phyloP scores from a whole-genome alignment of 2,113 vertebrate genomes.

The Psammodynastes pulverulentus region DNA sequence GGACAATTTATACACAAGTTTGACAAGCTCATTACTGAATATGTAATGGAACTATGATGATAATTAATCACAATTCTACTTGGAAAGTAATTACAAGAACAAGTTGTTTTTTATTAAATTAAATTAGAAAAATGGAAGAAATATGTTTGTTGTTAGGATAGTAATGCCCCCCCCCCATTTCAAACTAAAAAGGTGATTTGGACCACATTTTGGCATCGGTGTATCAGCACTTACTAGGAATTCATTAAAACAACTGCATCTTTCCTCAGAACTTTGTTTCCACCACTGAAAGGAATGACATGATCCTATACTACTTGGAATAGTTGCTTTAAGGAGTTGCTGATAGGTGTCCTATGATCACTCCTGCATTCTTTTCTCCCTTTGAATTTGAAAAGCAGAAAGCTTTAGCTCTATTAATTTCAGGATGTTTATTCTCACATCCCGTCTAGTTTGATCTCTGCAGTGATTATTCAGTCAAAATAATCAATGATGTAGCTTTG shows the following conservation, averaged over 20 bases:
- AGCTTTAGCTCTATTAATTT: background rate
- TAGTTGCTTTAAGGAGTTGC: background rate
- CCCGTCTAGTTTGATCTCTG: background rate
- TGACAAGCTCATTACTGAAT: background rate
- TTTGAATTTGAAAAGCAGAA: background rate
- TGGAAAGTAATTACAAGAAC: background rate
- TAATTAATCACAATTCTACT: background rate
- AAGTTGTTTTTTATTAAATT: background rate
- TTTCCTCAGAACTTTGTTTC: background rate
- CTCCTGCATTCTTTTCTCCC: background rate
- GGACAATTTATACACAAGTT: background rate
- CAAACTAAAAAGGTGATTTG: background rate
- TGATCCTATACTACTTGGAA: background rate
- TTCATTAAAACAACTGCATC: background rate
- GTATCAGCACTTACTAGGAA: background rate
- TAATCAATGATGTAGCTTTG: background rate
- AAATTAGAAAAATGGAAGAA: background rate
- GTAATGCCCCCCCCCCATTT: background rate
- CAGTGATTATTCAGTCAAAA: background rate
- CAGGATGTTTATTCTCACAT: background rate
- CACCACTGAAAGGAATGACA: background rate
- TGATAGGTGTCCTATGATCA: background rate
- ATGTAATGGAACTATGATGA: background rate
- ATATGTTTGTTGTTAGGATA: background rate
- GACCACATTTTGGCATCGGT: background rate